Conservation (phyloP, 2,797 vertebrate species). For the Balearica regulorum region DNA sequence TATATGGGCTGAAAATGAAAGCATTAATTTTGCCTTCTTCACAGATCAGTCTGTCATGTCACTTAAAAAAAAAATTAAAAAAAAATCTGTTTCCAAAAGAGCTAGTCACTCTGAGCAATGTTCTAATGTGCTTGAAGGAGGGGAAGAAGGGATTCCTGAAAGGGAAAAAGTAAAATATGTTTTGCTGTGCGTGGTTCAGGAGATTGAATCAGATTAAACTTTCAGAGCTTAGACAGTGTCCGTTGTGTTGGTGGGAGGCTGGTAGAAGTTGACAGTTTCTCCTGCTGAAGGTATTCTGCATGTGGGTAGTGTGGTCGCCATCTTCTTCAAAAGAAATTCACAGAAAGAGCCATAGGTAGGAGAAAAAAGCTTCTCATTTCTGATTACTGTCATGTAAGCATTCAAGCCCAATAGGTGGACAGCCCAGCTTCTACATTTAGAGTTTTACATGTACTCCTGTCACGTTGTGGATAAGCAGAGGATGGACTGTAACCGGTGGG, state of each 20-base stretch:
- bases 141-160: neutral
- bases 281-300: neutral
- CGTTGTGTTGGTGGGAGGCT: conserved; percentile 9
- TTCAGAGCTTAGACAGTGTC: neutral
- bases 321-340: conserved; percentile 2
- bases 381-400: neutral
- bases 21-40: neutral
- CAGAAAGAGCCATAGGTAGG: neutral
- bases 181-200: neutral
- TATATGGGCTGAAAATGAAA: neutral
- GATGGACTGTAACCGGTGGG: neutral
- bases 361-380: neutral
- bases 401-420: neutral
- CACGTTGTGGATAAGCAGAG: fast-evolving
- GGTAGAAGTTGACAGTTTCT: conserved; percentile 12
- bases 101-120: neutral
- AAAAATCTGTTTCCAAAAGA: neutral
- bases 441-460: fast-evolving
- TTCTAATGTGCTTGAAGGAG: neutral
- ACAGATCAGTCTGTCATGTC: neutral
- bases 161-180: neutral
- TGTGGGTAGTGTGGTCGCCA: conserved; percentile 7
- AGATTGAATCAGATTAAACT: neutral
- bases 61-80: neutral
- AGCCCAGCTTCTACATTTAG: neutral